Conservation (phyloP, 2,113 vertebrate genomes). For the Malurus elegans region DNA sequence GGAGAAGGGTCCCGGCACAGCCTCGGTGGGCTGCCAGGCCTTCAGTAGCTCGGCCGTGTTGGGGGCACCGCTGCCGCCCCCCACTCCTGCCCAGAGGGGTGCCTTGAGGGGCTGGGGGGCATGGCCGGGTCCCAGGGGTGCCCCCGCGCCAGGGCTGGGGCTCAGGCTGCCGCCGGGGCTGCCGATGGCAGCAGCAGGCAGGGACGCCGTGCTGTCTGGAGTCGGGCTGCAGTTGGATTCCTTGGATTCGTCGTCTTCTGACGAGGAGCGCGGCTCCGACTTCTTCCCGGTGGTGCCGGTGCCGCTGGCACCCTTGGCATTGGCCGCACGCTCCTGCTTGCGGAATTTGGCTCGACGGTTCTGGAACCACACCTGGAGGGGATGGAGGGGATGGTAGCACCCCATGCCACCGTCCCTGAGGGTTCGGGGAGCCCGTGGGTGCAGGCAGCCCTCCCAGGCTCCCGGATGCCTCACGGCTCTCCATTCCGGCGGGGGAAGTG, state of each 20-base stretch:
- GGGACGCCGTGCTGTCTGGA: slow-evolving; percentile 93
- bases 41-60: slow-evolving; percentile 89
- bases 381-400: neutral
- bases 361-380: slow-evolving; percentile 94
- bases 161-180: slow-evolving; percentile 87
- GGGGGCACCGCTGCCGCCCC: slow-evolving; percentile 70
- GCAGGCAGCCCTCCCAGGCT: neutral
- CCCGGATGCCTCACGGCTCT: neutral
- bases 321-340: slow-evolving; percentile 92
- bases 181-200: slow-evolving; percentile 84
- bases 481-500: neutral
- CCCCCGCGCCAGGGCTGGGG: slow-evolving; percentile 82
- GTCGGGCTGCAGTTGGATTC: slow-evolving; percentile 95
- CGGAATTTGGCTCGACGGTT: slow-evolving; percentile 95
- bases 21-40: slow-evolving; percentile 91
- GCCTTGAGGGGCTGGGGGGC: slow-evolving; percentile 84
- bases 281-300: slow-evolving; percentile 78
- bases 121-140: slow-evolving; percentile 76
- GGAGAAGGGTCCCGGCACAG: slow-evolving; percentile 90
- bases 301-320: slow-evolving; percentile 76
- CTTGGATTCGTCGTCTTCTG: slow-evolving; percentile 92
- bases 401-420: neutral
- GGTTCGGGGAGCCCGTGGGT: neutral
- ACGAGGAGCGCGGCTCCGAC: slow-evolving; percentile 83
- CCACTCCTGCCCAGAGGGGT: slow-evolving; percentile 83